phyloP scores from a whole-genome alignment of 1,140 invertebrate genomes.

The Adoxophyes honmai region DNA sequence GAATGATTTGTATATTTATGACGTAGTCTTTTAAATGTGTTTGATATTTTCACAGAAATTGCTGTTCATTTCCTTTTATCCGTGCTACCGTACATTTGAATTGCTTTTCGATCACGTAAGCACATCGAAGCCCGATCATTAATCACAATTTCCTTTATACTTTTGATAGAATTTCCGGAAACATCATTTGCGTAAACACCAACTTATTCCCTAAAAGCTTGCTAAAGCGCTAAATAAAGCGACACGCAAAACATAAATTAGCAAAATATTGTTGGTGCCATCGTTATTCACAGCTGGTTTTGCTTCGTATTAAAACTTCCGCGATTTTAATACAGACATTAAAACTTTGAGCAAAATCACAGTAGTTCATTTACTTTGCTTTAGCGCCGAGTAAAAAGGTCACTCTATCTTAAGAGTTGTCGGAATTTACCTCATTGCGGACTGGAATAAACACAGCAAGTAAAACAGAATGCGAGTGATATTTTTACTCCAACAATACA shows the following conservation, averaged over 20 bases:
- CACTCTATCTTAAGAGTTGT: background rate
- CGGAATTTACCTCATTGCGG: constrained; percentile 8
- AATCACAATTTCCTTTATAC: background rate
- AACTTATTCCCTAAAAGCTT: background rate
- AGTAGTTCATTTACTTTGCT: background rate
- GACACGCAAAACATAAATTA: constrained; percentile 4
- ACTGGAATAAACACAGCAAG: constrained; percentile 11
- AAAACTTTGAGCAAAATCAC: constrained; percentile 1
- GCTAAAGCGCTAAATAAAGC: background rate
- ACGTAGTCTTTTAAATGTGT: constrained; percentile 1
- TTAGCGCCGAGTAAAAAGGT: background rate
- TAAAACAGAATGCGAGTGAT: constrained; percentile 12
- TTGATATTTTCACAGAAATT: background rate
- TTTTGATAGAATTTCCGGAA: background rate
- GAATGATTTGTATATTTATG: too few relatives aligned
- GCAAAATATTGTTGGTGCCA: background rate
- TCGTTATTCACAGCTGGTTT: background rate
- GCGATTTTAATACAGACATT: background rate
- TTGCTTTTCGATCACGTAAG: background rate
- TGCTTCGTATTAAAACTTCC: background rate
- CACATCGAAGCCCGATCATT: background rate
- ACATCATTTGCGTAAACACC: background rate
- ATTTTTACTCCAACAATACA: constrained; percentile 14
- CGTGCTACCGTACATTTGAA: background rate
- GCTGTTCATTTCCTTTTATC: background rate